Base-by-base conservation (phyloP, 2,888 invertebrate species). In the Choristoneura rosaceana region DNA sequence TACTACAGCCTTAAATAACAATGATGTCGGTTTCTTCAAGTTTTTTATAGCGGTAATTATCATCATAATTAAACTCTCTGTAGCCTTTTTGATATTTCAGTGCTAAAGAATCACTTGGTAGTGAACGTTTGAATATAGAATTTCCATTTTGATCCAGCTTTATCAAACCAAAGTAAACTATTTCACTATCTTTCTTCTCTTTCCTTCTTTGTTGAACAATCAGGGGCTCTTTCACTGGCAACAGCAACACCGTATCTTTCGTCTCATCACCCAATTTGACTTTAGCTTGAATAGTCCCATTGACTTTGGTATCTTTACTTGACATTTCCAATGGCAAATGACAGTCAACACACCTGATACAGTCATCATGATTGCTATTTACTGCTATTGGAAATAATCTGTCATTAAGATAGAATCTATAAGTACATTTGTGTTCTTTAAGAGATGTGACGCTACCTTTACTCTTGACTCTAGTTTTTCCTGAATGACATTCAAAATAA, bases 401-500 rank as follows among this genome's bases (percentile, higher is more conserved):
- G 5, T 95, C 94, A 74, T 96, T 95, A 14, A 96, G 82, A 78
- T 93, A 89, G 75, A 94, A 95, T 65, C 95, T 92, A 75, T 95
- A 95, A 0, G 94, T 83, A 68, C 95, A 95, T 76, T 89, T 90
- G 75, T 95, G 95, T 12, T 91, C 81, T 2, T 79, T 82, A 9
- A 89, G 74, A 63, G 77, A 84, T 0, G 83, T 86, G 2, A 76
- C 85, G 34, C 84, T 88, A 0, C 80, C 81, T 65, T 80, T 86
- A 4, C 70, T 80, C 25, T 84, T 83, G 0, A 91, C 78, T 70
- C 90, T 87, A 10, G 88, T 88, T 80, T 84, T 89, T 1, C 92
- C 91, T 0, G 95, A 95, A 79, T 95, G 95, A n/a, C 95, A 95
- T 76, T 96, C 95, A 74, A 95, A 96, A 79, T 95, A 96, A 79